Percentiles rank a stretch among this genome's conserved stretches.
phyloP scores from a whole-genome alignment of 1,140 invertebrate species.

The Drosophila orosa region DNA sequence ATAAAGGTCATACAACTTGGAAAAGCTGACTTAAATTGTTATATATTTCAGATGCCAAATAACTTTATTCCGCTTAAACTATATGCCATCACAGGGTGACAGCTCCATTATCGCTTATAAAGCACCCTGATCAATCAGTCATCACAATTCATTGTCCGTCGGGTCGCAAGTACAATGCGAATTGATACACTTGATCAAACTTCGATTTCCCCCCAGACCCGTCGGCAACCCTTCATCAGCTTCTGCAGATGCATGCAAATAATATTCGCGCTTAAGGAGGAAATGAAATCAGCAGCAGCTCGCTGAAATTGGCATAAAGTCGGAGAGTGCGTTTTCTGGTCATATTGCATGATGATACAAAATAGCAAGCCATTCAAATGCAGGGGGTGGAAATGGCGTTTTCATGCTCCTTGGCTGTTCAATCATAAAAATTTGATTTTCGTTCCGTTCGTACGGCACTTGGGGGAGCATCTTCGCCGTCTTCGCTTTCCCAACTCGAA shows the following conservation, averaged over 20 bases:
- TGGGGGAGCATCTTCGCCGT: conserved; percentile 18
- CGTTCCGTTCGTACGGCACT: conserved; percentile 45
- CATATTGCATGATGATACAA: conserved; percentile 77
- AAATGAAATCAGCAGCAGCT: conserved; percentile 74
- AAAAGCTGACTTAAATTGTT: neutral
- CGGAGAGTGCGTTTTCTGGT: conserved; percentile 70
- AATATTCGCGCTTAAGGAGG: conserved; percentile 74
- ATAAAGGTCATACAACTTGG: neutral
- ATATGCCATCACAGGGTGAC: neutral
- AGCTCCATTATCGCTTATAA: conserved; percentile 47
- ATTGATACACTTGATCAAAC: conserved; percentile 78
- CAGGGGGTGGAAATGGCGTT: conserved; percentile 50
- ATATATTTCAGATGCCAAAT: neutral
- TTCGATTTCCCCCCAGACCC: conserved; percentile 66
- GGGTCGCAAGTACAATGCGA: conserved; percentile 40
- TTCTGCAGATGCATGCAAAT: conserved; percentile 58
- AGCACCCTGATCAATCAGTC: conserved; percentile 41
- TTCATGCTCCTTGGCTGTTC: conserved; percentile 75
- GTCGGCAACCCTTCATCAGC: conserved; percentile 3
- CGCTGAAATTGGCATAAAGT: conserved; percentile 73
- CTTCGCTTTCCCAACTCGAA: conserved; percentile 15
- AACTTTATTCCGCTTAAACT: neutral
- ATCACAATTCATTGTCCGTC: conserved; percentile 65
- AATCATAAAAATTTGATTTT: conserved; percentile 82
- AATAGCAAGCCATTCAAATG: conserved; percentile 64